phyloP scores from a whole-genome alignment of 2,113 vertebrate genomes.

The Fulica atra region DNA sequence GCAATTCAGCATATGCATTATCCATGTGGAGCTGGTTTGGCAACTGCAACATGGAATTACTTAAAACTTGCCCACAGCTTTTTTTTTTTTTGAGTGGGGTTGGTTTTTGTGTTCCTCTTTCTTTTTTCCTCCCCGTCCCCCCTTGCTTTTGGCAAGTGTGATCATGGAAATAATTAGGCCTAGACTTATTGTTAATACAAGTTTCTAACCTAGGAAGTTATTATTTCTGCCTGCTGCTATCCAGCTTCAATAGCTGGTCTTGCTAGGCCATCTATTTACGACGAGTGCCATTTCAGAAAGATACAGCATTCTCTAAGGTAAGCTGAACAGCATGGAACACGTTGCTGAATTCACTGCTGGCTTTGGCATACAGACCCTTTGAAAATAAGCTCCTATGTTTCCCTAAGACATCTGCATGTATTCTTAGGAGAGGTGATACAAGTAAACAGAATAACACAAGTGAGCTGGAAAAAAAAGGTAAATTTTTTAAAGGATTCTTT shows the following conservation, averaged over 20 bases:
- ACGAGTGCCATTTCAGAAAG: neutral
- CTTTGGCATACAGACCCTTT: neutral
- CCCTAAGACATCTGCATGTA: neutral
- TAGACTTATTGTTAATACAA: neutral
- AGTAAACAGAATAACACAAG: neutral
- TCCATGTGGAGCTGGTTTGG: constrained; percentile 28
- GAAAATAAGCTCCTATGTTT: neutral
- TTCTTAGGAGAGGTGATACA: neutral
- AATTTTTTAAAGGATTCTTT: neutral
- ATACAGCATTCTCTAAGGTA: neutral
- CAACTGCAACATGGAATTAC: neutral
- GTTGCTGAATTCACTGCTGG: neutral
- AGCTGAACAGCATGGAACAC: neutral
- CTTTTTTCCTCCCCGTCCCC: too few relatives aligned
- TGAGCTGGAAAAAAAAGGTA: neutral
- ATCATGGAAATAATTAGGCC: neutral
- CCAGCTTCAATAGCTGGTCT: neutral
- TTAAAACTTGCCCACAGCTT: neutral
- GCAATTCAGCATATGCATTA: neutral
- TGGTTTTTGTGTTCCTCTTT: accelerated
- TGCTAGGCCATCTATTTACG: neutral
- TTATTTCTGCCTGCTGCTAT: neutral
- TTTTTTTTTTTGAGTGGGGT: neutral
- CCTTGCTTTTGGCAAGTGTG: neutral
- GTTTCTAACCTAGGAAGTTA: neutral